Evolutionary conservation across 2,888 invertebrate genomes (phyloP).

Genomic region (Diadegma fenestrale): DNA sequence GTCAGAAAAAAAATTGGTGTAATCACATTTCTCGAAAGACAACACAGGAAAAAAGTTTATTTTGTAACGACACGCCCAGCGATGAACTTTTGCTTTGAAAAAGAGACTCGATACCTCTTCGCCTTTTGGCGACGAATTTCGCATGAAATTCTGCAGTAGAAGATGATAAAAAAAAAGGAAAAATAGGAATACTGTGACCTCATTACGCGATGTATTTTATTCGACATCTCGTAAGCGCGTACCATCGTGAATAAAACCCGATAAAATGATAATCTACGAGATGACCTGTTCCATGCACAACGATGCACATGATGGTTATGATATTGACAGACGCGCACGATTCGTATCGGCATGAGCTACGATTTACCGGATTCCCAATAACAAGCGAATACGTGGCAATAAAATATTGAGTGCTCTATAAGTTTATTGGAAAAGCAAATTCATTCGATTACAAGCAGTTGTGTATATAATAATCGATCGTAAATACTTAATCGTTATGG

Average conservation of each 20-base stretch:
- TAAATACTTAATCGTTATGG: not conserved
- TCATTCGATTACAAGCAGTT: not conserved
- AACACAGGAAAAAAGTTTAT: too few species aligned
- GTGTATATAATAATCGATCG: not conserved
- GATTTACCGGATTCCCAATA: constrained; percentile 29
- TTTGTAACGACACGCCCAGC: constrained; percentile 17
- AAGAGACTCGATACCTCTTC: constrained; percentile 30
- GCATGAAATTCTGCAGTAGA: constrained; percentile 16
- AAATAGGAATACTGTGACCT: not conserved
- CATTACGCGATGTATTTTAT: constrained; percentile 47
- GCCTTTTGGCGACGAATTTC: constrained; percentile 57
- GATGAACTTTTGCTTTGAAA: constrained; percentile 27
- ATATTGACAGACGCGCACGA: constrained; percentile 4
- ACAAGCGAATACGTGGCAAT: constrained; percentile 37
- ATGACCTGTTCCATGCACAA: constrained; percentile 49
- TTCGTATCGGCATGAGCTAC: not conserved
- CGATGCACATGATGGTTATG: constrained; percentile 21
- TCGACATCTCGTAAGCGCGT: constrained; percentile 5
- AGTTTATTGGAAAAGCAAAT: constrained; percentile 1
- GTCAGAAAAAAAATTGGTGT: too few species aligned
- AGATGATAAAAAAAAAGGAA: constrained; percentile 17
- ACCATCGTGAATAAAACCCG: constrained; percentile 42
- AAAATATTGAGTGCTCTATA: constrained; percentile 15
- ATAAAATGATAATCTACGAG: constrained; percentile 58
- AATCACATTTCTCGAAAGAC: too few species aligned